Conservation (phyloP, 2,113 vertebrate genomes). For the Charadrius vociferus region DNA sequence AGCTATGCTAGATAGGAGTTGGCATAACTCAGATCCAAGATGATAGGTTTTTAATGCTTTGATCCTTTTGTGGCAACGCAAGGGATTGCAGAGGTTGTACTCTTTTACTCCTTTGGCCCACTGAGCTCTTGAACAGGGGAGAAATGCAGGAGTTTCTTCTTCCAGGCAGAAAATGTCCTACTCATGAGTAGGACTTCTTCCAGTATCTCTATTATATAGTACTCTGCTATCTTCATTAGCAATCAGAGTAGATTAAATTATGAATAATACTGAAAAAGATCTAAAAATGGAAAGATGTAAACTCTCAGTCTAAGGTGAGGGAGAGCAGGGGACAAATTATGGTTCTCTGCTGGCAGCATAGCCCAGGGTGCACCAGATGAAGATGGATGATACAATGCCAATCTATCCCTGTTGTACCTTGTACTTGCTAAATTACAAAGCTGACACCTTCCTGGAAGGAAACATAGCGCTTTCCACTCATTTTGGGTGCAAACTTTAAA, state of each 20-base stretch:
- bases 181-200: not conserved
- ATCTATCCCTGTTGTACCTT: not conserved
- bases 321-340: not conserved
- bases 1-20: not conserved
- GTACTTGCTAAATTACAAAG: not conserved
- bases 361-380: not conserved
- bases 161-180: not conserved
- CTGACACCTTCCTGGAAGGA: not conserved
- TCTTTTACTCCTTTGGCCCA: not conserved
- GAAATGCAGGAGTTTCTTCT: not conserved
- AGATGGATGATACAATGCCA: not conserved
- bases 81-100: not conserved
- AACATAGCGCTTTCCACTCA: not conserved
- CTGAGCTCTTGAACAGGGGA: not conserved
- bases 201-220: not conserved
- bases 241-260: not conserved
- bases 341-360: not conserved
- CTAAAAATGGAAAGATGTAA: not conserved
- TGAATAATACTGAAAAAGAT: not conserved
- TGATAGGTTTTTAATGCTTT: not conserved
- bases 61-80: not conserved
- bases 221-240: not conserved
- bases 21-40: not conserved
- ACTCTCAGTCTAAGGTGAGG: not conserved
- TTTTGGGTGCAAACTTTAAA: not conserved